Evolutionary conservation across 2,797 vertebrate species (phyloP).

Genomic region (Mycteria americana): DNA sequence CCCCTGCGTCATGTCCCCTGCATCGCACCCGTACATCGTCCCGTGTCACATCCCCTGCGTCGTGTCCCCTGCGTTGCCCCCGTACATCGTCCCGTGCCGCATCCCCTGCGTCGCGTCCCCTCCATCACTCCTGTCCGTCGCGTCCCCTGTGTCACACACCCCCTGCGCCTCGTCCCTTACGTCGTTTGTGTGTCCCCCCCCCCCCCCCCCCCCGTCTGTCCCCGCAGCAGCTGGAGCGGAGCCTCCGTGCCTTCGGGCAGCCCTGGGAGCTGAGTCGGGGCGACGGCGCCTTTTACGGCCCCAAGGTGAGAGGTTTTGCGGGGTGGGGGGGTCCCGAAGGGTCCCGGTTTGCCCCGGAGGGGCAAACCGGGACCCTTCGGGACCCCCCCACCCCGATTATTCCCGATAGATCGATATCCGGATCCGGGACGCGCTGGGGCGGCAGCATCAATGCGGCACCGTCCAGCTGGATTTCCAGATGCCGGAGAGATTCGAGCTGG

Average conservation of each 20-base stretch:
- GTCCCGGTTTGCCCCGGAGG: not conserved
- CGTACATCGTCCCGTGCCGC: too few relatives aligned
- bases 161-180: too few relatives aligned
- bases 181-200: too few relatives aligned
- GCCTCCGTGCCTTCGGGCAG: slow-evolving; percentile 84
- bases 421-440: slow-evolving; percentile 86
- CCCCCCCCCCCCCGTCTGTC: not conserved
- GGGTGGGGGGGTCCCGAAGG: too few relatives aligned
- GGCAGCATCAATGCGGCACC: slow-evolving; percentile 91
- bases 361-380: not conserved
- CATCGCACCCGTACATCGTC: too few relatives aligned
- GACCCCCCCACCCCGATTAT: accelerated
- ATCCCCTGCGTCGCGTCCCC: too few relatives aligned
- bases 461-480: slow-evolving; percentile 95
- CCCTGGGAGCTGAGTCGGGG: slow-evolving; percentile 88
- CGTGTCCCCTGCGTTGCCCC: too few relatives aligned
- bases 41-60: too few relatives aligned
- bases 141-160: too few relatives aligned
- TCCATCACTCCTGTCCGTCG: too few relatives aligned
- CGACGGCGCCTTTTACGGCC: slow-evolving; percentile 93
- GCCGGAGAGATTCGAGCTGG: slow-evolving; percentile 86
- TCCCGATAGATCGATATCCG: slow-evolving; percentile 85
- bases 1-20: too few relatives aligned
- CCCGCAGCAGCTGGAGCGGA: slow-evolving; percentile 80
- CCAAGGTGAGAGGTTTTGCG: slow-evolving; percentile 79